Evolutionary conservation across 2,888 invertebrate species (phyloP), one percentile per base, ranked within the genome.

Genomic region (Trilocha varians): DNA sequence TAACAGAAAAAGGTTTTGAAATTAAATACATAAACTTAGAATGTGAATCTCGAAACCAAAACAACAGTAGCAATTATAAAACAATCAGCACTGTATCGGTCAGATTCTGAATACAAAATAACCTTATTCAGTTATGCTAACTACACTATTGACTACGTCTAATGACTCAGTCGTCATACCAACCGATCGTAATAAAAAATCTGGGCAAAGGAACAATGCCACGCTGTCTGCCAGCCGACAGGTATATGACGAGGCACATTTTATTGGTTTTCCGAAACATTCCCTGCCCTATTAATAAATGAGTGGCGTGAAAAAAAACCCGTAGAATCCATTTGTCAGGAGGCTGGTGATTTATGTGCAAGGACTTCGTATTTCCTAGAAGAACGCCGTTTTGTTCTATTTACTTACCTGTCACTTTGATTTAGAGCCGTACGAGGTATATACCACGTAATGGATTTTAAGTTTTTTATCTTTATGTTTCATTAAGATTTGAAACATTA

Each of bases 251-350:
- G 74, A 76, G 82, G 84, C 85, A 72, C 78, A 83, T 85, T 84
- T 85, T 85, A 85, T 85, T 80, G 82, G 85, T 84, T 84, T 85
- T 82, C 82, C 80, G 80, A 82, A 85, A 82, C 82, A 83, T 84
- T 82, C 84, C 66, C 73, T 72, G 78, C 65, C 76, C 82, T 83
- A 84, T 85, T 85, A 84, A 84, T 84, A 85, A 85, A 84, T 85
- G 84, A 85, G 84, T 74, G 71, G 74, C 67, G 11, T 25, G 3
- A 68, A 68, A 83, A 83, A 80, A 84, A 84, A 74, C 64, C 73
- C 72, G 75, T 79, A 75, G 83, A 82, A 83, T 84, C 79, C 84
- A 85, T 85, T 85, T 85, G 85, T 85, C 84, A 85, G 70, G 77
- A 78, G 68, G 55, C 59, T 54, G 52, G 80, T 84, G 84, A 85